phyloP scores from a whole-genome alignment of 35 echinoderm and acorn worm genomes.

The Hemicentrotus pulcherrimus region DNA sequence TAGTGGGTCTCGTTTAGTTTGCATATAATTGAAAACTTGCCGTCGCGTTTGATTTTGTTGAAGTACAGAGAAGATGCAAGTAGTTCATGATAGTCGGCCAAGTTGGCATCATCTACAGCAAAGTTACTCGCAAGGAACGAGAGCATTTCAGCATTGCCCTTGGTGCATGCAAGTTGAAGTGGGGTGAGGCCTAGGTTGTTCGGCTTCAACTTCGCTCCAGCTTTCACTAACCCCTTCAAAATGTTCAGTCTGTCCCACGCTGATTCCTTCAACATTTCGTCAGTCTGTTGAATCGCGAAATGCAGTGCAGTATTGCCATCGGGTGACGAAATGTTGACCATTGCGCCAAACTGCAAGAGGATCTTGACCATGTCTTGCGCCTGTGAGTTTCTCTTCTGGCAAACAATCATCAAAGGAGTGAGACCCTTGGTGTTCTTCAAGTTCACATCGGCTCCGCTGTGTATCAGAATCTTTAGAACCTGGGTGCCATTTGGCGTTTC shows the following conservation, averaged over 20 bases:
- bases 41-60: conserved; percentile 1
- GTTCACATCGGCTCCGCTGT: conserved; percentile 31
- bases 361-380: conserved; percentile 20
- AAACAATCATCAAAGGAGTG: conserved; percentile 39
- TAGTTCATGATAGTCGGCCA: not conserved
- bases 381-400: conserved; percentile 22
- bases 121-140: not conserved
- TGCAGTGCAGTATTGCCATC: conserved; percentile 31
- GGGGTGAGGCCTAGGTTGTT: conserved; percentile 25
- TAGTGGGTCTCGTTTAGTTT: conserved; percentile 7
- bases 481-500: conserved; percentile 16
- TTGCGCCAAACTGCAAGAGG: not conserved
- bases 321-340: not conserved
- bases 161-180: conserved; percentile 5
- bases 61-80: conserved; percentile 3
- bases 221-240: not conserved
- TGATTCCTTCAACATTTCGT: conserved; percentile 1
- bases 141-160: conserved; percentile 5
- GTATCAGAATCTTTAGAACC: not conserved
- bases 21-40: not conserved
- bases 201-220: not conserved
- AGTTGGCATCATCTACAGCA: not conserved
- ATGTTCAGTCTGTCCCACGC: not conserved
- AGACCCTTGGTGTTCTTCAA: conserved; percentile 19
- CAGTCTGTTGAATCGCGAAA: not conserved